Percentiles rank a stretch among this genome's conserved stretches.
Conservation (phyloP, 2,113 vertebrate species). For the Nestor notabilis region DNA sequence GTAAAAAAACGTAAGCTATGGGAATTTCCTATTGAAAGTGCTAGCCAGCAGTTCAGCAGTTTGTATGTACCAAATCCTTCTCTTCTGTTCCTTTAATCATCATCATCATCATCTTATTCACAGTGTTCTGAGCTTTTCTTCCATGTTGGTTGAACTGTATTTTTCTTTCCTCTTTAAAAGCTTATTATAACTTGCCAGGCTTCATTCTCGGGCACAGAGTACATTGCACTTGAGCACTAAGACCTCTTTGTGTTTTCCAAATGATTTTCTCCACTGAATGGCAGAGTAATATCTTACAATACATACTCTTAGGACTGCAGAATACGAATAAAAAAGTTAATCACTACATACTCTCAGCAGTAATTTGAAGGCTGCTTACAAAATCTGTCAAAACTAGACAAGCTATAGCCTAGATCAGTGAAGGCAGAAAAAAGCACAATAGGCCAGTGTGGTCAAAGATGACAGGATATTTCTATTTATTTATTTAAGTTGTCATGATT, state of each 20-base stretch:
- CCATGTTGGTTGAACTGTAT: not conserved
- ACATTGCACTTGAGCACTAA: not conserved
- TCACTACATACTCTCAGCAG: conserved; percentile 10
- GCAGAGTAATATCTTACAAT: not conserved
- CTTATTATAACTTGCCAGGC: not conserved
- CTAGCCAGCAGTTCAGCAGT: not conserved
- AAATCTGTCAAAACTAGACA: conserved; percentile 31
- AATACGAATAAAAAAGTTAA: conserved; percentile 53
- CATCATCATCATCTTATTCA: not conserved
- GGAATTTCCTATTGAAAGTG: not conserved
- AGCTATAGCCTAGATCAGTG: not conserved
- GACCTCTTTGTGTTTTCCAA: conserved; percentile 30
- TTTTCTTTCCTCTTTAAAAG: conserved; percentile 3
- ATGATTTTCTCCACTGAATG: conserved; percentile 30
- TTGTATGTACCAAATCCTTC: not conserved
- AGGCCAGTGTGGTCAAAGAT: not conserved
- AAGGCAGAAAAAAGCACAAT: not conserved
- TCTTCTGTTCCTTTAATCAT: not conserved
- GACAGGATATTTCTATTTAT: conserved; percentile 6
- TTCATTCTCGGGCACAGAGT: not conserved
- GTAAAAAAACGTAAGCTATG: not conserved
- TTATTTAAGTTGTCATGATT: not conserved
- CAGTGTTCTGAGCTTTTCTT: not conserved
- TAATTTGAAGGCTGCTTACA: conserved; percentile 50
- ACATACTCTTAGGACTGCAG: not conserved